Evolutionary conservation across 2,113 vertebrate genomes (phyloP), one percentile per base, ranked within the genome.

Genomic region (Phrynosoma blainvillii): DNA sequence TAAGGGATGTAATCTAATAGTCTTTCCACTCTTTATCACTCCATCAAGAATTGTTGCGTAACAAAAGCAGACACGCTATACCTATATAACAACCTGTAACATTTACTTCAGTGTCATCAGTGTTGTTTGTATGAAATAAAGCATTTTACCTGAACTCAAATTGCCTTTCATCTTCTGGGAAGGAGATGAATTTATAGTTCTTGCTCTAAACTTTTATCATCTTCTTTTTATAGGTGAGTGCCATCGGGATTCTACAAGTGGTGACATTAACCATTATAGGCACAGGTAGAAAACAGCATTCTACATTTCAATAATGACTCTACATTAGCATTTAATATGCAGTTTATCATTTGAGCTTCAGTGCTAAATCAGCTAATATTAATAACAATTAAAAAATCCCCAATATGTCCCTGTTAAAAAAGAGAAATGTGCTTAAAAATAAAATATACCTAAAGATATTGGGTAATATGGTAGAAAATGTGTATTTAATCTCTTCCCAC

Each of bases 251-350:
- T 93, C 90, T 77, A 74, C 54, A 80, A 92, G 52, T 81, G 79
- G 89, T 74, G 47, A 85, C 89, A 93, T 94, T 92, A 92, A 90
- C 90, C 11, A 18, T 42, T 89, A 84, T 1, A 73, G 84, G 90
- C 93, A 89, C 91, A 81, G 90, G 91, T 32, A 62, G 94, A 88
- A 93, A 93, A 87, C 91, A 81, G 54, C 90, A 65, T 54, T 87
- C 92, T 90, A 92, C 89, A 94, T 90, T 95, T 95, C 94, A 94
- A 89, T 91, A 95, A 91, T n/a, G 23, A 42, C 92, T 77, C 79
- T 85, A 82, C 86, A 94, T 91, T 94, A 89, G 85, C 92, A 89
- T 0, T 85, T 74, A 94, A 90, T 92, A 94, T 89, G 77, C 30
- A 84, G 87, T 93, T 84, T 87, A 76, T 88, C 92, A 79, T 73